Conservation (phyloP, 2,113 vertebrate species). For the Gymnogyps californianus region DNA sequence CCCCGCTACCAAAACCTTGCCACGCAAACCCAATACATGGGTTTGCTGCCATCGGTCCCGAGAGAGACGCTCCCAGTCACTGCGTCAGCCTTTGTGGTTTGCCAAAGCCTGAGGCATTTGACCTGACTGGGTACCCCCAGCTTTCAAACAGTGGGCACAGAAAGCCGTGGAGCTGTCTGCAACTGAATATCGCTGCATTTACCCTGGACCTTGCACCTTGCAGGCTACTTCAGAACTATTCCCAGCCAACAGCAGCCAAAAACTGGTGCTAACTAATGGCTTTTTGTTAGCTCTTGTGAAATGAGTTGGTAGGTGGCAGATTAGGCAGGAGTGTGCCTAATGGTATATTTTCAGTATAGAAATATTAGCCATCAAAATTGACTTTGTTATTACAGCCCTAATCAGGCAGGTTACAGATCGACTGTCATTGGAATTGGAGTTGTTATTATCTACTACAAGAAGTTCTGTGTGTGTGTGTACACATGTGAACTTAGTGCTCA, state of each 20-base stretch:
- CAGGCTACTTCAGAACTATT: neutral
- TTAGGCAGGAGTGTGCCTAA: neutral
- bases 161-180: neutral
- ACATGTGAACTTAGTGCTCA: neutral
- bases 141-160: neutral
- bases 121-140: neutral
- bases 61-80: neutral
- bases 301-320: neutral
- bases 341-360: neutral
- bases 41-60: neutral
- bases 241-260: neutral
- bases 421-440: neutral
- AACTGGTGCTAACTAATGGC: neutral
- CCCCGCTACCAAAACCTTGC: too few species aligned
- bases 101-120: neutral
- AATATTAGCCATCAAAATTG: neutral
- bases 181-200: neutral
- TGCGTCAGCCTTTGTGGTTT: neutral
- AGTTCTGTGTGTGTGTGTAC: neutral
- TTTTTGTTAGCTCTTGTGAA: neutral
- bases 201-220: neutral
- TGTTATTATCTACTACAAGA: neutral
- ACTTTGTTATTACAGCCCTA: neutral
- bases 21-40: too few species aligned
- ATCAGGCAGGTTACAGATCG: neutral